Base-by-base conservation (phyloP, 64 coral and sea anemone species). In the Stichodactyla mertensii region DNA sequence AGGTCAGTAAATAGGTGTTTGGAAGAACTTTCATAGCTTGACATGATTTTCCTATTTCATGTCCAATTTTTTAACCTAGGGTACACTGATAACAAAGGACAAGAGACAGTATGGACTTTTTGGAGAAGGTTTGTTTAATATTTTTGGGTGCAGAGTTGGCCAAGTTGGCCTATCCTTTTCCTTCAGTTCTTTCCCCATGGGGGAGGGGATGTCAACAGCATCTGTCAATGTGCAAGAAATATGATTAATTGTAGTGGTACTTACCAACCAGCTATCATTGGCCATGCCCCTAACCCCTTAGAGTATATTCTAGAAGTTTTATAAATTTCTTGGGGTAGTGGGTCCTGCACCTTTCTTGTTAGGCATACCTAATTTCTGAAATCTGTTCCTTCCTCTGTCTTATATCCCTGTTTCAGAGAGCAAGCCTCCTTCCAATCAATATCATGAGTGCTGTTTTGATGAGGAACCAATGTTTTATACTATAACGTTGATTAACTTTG, bases 361-460 rank as follows among this genome's bases (percentile, higher is more conserved):
- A 45, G 3, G 36, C 36, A 45, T 45, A 45, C 18, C 23, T 66
- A 7, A 5, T 66, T 59, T 59, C 9, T 10, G 10, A 66, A 20
- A 64, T 64, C 16, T 18, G 20, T 64, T 64, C 23, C 0, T 74
- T 74, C 24, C 27, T 61, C 61, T 45, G 36, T 45, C 2, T n/a
- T n/a, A 7, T 78, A 31, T 55, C 6, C 31, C 57, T 20, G 54
- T 52, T 56, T 45, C 52, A 92, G 90, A 78, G 57, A 82, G 90
- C 61, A 45, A 57, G 5, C 84, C 79, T 52, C 90, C 90, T 67
- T 59, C 79, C 36, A 71, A 87, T 19, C 77, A 83, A 55, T 92
- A 80, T 83, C 77, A 86, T 83, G 85, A 92, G 54, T 92, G 90
- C 58, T 92, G 90, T 77, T 92, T 92, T 92, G 90, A 92, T 23